Base-by-base conservation (phyloP, 2,113 vertebrate species). In the Pterocles gutturalis region DNA sequence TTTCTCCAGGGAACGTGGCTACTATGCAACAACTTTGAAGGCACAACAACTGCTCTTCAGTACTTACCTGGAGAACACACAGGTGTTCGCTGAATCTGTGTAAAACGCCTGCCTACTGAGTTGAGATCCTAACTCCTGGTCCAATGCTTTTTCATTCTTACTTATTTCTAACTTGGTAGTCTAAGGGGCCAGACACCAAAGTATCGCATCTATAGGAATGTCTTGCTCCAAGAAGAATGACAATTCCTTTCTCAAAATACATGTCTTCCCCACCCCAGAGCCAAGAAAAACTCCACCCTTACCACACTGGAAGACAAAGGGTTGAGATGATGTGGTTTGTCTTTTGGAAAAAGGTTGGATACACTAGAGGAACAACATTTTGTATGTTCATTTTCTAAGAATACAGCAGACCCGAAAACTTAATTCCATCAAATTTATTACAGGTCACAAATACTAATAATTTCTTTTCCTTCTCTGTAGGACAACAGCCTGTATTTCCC, bases 1-100 rank as follows among this genome's bases (percentile, higher is more conserved):
- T 33, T 61, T 38, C n/a, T 62, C 43, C n/a, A 73, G 8, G 62
- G 2, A 17, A 46, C 0, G 0, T 13, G 14, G 7, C 67, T 31
- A 25, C 11, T 48, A 9, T 2, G 29, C 48, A 55, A 38, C 25
- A 82, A 28, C 60, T 55, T 15, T 7, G 21, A 57, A 66, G 34
- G 55, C 22, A 81, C 12, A 17, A 43, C 22, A 79, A 4, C 3
- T 11, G 31, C 53, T 62, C 54, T 82, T 61, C 22, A 57, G 5
- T 22, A 55, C 26, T 36, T 51, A 12, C 13, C 22, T 65, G 11
- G 7, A 84, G 25, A 77, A 51, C 16, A 21, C 2, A 0, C 20
- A 18, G 1, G 0, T 4, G 2, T 34, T 58, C 11, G 38, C 26
- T 1, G 1, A 46, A 34, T 13, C 20, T 17, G 11, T 9, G n/a